phyloP scores from a whole-genome alignment of 2,888 invertebrate genomes.

The Lymantria monacha region DNA sequence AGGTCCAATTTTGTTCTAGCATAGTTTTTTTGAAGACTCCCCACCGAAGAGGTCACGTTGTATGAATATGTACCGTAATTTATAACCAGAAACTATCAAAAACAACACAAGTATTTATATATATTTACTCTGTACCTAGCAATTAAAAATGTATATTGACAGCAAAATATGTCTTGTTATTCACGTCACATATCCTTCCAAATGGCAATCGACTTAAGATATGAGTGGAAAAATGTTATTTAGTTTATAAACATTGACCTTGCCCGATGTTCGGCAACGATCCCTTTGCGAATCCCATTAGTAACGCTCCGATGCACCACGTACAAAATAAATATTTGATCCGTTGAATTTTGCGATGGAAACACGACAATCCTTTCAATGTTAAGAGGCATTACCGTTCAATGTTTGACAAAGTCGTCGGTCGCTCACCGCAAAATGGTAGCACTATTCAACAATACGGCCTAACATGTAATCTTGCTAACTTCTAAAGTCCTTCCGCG shows the following conservation, averaged over 20 bases:
- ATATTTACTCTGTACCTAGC: no score
- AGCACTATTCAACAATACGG: conserved; percentile 32
- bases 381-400: background rate
- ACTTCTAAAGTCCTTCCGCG: conserved; percentile 45
- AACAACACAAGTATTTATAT: no score
- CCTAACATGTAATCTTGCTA: conserved; percentile 38
- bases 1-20: no score
- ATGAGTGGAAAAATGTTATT: no score
- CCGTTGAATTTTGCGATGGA: conserved; percentile 12
- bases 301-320: conserved; percentile 31
- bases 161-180: no score
- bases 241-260: conserved; percentile 28
- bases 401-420: background rate
- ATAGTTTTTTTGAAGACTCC: no score
- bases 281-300: conserved; percentile 41
- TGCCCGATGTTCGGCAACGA: conserved; percentile 35
- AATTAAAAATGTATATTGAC: no score
- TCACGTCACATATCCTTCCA: no score
- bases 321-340: conserved; percentile 16
- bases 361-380: conserved; percentile 6
- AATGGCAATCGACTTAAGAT: no score
- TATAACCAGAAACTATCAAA: no score
- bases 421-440: conserved; percentile 27
- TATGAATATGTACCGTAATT: no score
- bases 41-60: no score